Evolutionary conservation across 2,888 invertebrate species (phyloP).

Genomic region (Amblyjoppa fuscipennis): DNA sequence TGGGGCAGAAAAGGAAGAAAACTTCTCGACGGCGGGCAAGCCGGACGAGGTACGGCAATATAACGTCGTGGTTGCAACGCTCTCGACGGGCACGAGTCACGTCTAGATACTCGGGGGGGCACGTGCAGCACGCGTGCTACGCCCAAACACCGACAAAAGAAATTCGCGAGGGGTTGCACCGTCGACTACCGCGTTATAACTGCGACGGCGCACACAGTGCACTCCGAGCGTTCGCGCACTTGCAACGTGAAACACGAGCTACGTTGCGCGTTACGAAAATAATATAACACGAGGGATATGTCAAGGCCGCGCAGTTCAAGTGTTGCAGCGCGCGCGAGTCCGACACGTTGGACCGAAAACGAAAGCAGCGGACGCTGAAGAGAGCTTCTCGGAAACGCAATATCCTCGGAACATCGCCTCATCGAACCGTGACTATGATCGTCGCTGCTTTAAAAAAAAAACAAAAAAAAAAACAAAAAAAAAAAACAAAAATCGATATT

Average conservation of each 20-base stretch:
- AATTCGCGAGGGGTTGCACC: slow-evolving; percentile 69
- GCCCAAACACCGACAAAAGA: slow-evolving; percentile 79
- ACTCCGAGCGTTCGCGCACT: slow-evolving; percentile 28
- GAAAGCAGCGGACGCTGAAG: slow-evolving; percentile 16
- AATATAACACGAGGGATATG: slow-evolving; percentile 64
- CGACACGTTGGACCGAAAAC: slow-evolving; percentile 18
- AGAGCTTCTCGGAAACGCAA: slow-evolving; percentile 48
- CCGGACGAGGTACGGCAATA: slow-evolving; percentile 43
- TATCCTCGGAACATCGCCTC: slow-evolving; percentile 35
- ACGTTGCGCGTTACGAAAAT: slow-evolving; percentile 71
- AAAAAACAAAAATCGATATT: slow-evolving; percentile 6
- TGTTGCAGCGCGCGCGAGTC: not conserved
- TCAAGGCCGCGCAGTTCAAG: slow-evolving; percentile 71
- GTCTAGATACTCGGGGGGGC: slow-evolving; percentile 76
- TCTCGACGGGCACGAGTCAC: slow-evolving; percentile 77
- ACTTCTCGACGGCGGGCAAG: slow-evolving; percentile 38
- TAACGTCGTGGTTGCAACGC: slow-evolving; percentile 70
- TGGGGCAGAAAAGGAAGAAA: slow-evolving; percentile 48
- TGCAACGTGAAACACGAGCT: slow-evolving; percentile 54
- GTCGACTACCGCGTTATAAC: slow-evolving; percentile 27
- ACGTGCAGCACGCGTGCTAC: slow-evolving; percentile 83
- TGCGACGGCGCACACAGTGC: slow-evolving; percentile 24
- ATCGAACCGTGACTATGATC: slow-evolving; percentile 45
- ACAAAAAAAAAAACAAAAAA: slow-evolving; percentile 5
- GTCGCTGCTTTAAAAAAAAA: slow-evolving; percentile 19